Conservation (phyloP, 2,888 invertebrate species). For the Baronia brevicornis region DNA sequence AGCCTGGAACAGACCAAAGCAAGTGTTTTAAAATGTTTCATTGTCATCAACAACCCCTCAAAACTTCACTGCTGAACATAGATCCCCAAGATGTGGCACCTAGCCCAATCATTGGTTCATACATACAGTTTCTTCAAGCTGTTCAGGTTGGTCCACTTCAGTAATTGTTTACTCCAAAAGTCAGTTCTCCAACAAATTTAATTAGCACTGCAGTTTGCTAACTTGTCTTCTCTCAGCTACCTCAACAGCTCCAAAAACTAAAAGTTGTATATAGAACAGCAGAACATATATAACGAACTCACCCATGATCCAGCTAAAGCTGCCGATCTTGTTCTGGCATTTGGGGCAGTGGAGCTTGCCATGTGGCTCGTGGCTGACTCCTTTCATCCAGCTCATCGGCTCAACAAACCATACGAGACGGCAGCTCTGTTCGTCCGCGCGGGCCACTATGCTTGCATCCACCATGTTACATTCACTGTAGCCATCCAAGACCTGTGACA, state of each 20-base stretch:
- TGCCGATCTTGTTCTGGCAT: slow-evolving; percentile 89
- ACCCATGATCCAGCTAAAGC: slow-evolving; percentile 94
- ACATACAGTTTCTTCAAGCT: no score
- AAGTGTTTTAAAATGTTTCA: neutral
- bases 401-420: slow-evolving; percentile 89
- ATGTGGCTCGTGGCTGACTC: slow-evolving; percentile 79
- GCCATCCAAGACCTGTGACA: slow-evolving; percentile 39
- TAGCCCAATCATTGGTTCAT: no score
- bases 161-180: no score
- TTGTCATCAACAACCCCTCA: no score
- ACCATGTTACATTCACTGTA: slow-evolving; percentile 54
- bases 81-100: no score
- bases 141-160: no score
- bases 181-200: no score
- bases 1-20: slow-evolving; percentile 68
- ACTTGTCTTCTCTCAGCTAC: no score
- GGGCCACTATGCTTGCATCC: slow-evolving; percentile 40
- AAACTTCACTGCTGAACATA: neutral
- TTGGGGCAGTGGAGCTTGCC: slow-evolving; percentile 92
- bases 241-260: no score
- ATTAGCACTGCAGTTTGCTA: no score
- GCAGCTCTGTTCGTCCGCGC: slow-evolving; percentile 70
- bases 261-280: no score
- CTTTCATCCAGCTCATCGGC: slow-evolving; percentile 92
- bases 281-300: no score